Base-by-base conservation (phyloP, 2,888 invertebrate genomes). In the Electrophaes corylata region DNA sequence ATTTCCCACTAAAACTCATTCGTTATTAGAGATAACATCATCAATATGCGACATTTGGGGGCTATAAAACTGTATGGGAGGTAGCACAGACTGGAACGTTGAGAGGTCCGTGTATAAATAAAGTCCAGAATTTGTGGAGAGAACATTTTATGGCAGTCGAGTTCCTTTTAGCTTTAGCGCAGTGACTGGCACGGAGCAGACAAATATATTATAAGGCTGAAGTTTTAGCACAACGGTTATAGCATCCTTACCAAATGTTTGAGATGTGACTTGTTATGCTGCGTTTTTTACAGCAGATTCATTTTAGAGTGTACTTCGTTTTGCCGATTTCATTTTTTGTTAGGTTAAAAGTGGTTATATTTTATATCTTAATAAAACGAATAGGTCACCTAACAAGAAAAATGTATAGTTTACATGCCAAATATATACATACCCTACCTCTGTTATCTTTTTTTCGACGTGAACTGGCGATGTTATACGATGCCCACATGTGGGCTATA, bases 81-180 rank as follows among this genome's bases (percentile, higher is more conserved):
- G 31, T 41, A 44, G 39, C 33, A 40, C 12, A 18, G 33, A 6
- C 20, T 31, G 20, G 43, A 48, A 62, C 54, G 60, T 48, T 45
- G 63, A 60, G 63, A 67, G 67, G 64, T 58, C 64, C 55, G 60
- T 62, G 59, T 60, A 61, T 62, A 65, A 64, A 67, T 65, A 65
- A 62, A 67, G 58, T 60, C 33, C 49, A 50, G 56, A 64, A 60
- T 62, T 64, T 45, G 51, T 46, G 53, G 31, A 57, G 55, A 57
- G 45, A 57, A 55, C 48, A 57, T 54, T 57, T 54, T 55, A 50
- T 46, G 47, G 46, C 54, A 57, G 54, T 44, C 47, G 39, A 44
- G 57, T 58, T 59, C 54, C 43, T 57, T 56, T 63, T 61, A 54
- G 57, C 51, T 61, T 56, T 43, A 39, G 50, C 41, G 54, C 52